Percentiles rank a stretch among this genome's conserved stretches.
Evolutionary conservation across 1,140 invertebrate genomes (phyloP).

Genomic region (Drosophila arizonae): DNA sequence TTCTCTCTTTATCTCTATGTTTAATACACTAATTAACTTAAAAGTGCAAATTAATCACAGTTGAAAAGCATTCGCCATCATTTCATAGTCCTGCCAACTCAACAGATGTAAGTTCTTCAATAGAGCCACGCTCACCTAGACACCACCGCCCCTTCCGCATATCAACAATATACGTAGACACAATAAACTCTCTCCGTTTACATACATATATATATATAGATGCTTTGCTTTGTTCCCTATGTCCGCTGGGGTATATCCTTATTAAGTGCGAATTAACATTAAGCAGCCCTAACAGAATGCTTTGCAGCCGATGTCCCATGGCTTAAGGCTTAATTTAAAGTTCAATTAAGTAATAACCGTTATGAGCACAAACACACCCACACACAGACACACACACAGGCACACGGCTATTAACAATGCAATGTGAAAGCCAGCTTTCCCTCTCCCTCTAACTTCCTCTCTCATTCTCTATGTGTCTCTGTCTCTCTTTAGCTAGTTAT

Average conservation of each 20-base stretch:
- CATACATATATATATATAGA: conserved; percentile 2
- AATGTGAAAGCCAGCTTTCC: neutral
- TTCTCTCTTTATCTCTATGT: conserved; percentile 1
- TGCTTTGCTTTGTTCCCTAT: conserved; percentile 20
- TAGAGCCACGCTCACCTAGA: conserved; percentile 13
- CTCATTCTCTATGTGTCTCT: neutral
- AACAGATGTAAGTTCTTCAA: conserved; percentile 71
- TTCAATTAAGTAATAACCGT: conserved; percentile 74
- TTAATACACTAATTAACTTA: conserved; percentile 14
- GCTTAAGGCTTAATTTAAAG: conserved; percentile 49
- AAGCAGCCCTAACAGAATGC: conserved; percentile 28
- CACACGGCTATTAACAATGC: conserved; percentile 27
- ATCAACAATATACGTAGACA: neutral
- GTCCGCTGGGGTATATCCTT: conserved; percentile 7
- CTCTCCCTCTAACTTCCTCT: neutral
- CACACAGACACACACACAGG: conserved; percentile 27
- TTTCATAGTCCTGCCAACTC: conserved; percentile 75
- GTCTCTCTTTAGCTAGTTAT: neutral
- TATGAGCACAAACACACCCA: conserved; percentile 28
- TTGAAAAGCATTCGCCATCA: conserved; percentile 76
- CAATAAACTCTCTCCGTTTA: neutral
- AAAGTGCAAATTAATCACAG: conserved; percentile 75
- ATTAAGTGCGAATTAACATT: conserved; percentile 66
- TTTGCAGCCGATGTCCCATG: conserved; percentile 13
- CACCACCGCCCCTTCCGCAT: neutral